phyloP scores from a whole-genome alignment of 1,140 invertebrate genomes.

The Ylistrum balloti region DNA sequence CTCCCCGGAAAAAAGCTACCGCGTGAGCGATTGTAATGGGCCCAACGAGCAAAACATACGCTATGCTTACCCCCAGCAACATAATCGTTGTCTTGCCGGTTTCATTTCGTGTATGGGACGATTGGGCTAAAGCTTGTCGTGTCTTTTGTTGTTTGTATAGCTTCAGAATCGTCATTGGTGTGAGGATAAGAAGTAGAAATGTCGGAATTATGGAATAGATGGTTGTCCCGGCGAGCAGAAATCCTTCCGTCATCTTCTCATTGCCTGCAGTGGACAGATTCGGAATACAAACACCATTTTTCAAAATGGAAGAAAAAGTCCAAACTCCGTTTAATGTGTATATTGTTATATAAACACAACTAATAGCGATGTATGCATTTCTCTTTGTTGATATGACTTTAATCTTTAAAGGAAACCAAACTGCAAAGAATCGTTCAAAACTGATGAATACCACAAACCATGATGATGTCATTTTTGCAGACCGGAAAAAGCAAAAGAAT shows the following conservation, averaged over 20 bases:
- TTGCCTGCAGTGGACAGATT: conserved; percentile 34
- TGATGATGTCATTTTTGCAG: conserved; percentile 70
- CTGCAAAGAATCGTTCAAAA: conserved; percentile 67
- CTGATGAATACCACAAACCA: conserved; percentile 68
- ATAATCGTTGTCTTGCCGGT: conserved; percentile 53
- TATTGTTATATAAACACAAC: conserved; percentile 50
- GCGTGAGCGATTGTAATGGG: conserved; percentile 56
- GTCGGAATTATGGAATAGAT: conserved; percentile 56
- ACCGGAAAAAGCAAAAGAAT: conserved; percentile 63
- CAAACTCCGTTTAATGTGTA: conserved; percentile 49
- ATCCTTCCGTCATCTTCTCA: no score
- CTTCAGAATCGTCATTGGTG: conserved; percentile 51
- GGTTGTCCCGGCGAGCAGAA: no score
- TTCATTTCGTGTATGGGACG: neutral
- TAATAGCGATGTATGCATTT: neutral
- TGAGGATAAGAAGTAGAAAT: conserved; percentile 18
- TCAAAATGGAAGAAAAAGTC: conserved; percentile 58
- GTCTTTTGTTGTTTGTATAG: conserved; percentile 4
- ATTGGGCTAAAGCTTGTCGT: neutral
- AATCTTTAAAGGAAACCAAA: conserved; percentile 65
- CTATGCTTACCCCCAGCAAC: conserved; percentile 59
- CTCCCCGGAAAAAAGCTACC: conserved; percentile 44
- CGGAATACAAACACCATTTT: conserved; percentile 59
- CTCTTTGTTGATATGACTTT: conserved; percentile 52
- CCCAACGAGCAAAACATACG: conserved; percentile 59